A percentile compares a stretch with the other conserved stretches of the same genome.
Conservation (phyloP, 2,888 invertebrate genomes). For the Ectemnius cavifrons region DNA sequence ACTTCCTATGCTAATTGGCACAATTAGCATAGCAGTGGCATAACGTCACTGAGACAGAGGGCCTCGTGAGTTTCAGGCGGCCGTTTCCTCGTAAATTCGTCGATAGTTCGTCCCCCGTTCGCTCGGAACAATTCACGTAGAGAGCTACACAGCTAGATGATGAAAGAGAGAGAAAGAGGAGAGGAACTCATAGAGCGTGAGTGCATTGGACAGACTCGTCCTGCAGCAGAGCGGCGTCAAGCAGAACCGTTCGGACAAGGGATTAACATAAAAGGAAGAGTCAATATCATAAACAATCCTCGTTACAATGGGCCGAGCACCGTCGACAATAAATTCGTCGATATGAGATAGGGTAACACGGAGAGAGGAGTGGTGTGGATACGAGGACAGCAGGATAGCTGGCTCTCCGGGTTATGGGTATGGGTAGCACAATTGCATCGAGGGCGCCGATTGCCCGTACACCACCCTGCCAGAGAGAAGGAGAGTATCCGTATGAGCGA, state of each 20-base stretch:
- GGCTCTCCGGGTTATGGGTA: background rate
- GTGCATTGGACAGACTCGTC: constrained; percentile 19
- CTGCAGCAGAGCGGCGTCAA: constrained; percentile 33
- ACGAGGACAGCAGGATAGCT: constrained; percentile 5
- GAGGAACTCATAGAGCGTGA: constrained; percentile 8
- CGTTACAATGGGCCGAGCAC: constrained; percentile 63
- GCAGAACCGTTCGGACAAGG: constrained; percentile 58
- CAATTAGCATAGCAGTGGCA: constrained; percentile 75
- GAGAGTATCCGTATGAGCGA: constrained; percentile 13
- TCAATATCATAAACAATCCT: constrained; percentile 75
- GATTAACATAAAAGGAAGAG: constrained; percentile 75
- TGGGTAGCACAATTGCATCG: constrained; percentile 27
- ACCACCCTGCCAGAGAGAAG: constrained; percentile 26
- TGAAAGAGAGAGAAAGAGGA: background rate
- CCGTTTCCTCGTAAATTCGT: constrained; percentile 77
- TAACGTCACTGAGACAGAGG: constrained; percentile 51
- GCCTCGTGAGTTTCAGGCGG: constrained; percentile 56
- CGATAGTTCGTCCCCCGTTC: constrained; percentile 65
- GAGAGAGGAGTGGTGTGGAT: constrained; percentile 19
- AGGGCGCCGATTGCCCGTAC: constrained; percentile 51
- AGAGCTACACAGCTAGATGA: too few species aligned
- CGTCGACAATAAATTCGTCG: constrained; percentile 68
- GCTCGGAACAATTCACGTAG: constrained; percentile 12
- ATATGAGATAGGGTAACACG: constrained; percentile 57
- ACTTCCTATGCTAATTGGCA: constrained; percentile 76